These are phyloP conservation scores for Noctuana brunneofusca DNA, from an alignment of 2,888 invertebrate species.

Conservation along the genomic window DNA sequence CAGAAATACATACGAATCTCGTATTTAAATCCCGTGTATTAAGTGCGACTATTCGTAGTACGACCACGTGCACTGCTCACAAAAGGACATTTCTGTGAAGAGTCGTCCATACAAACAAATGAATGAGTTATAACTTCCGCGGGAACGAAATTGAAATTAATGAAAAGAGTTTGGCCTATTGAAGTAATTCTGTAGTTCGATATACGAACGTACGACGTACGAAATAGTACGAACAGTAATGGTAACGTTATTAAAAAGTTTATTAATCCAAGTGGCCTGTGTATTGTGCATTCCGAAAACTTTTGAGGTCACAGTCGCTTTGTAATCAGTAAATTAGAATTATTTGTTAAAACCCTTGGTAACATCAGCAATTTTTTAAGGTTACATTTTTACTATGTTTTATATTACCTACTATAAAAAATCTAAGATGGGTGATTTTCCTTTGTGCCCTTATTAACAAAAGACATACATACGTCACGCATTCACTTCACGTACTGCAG, in stretches of 20 bases:
- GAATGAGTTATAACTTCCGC: conserved; percentile 56
- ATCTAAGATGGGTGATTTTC: too few relatives aligned
- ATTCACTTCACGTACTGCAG: too few relatives aligned
- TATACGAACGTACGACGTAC: too few relatives aligned
- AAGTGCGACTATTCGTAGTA: conserved; percentile 13
- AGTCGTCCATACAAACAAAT: conserved; percentile 46
- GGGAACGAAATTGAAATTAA: conserved; percentile 40
- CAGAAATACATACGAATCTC: conserved; percentile 16
- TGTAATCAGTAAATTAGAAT: too few relatives aligned
- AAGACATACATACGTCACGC: too few relatives aligned
- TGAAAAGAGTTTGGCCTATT: conserved; percentile 36
- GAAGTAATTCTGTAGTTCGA: conserved; percentile 17
- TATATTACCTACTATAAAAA: too few relatives aligned
- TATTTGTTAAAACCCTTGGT: too few relatives aligned
- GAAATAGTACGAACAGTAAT: not conserved
- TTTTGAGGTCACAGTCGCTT: not conserved
- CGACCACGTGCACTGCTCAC: conserved; percentile 38
- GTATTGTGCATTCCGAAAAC: not conserved
- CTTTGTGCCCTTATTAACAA: too few relatives aligned
- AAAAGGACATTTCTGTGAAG: conserved; percentile 40
- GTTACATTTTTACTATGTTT: not conserved
- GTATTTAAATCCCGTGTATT: conserved; percentile 11
- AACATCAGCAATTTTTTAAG: too few relatives aligned
- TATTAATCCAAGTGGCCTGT: not conserved
- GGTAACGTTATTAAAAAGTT: conserved; percentile 18